Evolutionary conservation across 2,888 invertebrate genomes (phyloP).

Genomic region (Caenorhabditis afra): DNA sequence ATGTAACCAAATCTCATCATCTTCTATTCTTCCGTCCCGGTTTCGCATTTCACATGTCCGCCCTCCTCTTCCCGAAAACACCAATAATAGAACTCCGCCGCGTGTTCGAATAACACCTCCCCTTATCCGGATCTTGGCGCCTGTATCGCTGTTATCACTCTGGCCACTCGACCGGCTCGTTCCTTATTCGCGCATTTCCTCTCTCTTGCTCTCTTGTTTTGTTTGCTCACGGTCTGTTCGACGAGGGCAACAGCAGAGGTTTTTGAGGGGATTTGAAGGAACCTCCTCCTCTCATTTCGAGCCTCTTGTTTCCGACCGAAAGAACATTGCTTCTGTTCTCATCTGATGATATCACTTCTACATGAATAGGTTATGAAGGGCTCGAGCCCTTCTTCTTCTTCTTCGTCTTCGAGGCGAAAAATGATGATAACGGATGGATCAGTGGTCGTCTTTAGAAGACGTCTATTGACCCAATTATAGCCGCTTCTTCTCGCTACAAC

Average conservation of each 20-base stretch:
- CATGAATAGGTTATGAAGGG: slow-evolving; percentile 36
- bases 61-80: slow-evolving; percentile 11
- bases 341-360: slow-evolving; percentile 28
- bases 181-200: slow-evolving; percentile 41
- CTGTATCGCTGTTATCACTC: slow-evolving; percentile 14
- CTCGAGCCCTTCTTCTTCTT: background rate
- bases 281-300: background rate
- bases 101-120: background rate
- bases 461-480: slow-evolving; percentile 14
- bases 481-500: slow-evolving; percentile 11
- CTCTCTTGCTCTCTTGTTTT: slow-evolving; percentile 3
- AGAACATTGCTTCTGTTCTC: background rate
- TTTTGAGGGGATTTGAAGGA: slow-evolving; percentile 21
- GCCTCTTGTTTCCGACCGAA: background rate
- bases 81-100: slow-evolving; percentile 9
- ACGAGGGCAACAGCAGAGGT: slow-evolving; percentile 13
- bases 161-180: slow-evolving; percentile 18
- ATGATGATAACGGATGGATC: background rate
- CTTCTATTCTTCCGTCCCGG: slow-evolving; percentile 27
- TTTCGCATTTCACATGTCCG: slow-evolving; percentile 36
- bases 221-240: slow-evolving; percentile 52
- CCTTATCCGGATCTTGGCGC: background rate
- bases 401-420: background rate
- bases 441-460: background rate
- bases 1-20: slow-evolving; percentile 46